These are phyloP conservation scores for Scortum barcoo DNA, from an alignment of 2,113 vertebrate genomes.

Conservation along the genomic window DNA sequence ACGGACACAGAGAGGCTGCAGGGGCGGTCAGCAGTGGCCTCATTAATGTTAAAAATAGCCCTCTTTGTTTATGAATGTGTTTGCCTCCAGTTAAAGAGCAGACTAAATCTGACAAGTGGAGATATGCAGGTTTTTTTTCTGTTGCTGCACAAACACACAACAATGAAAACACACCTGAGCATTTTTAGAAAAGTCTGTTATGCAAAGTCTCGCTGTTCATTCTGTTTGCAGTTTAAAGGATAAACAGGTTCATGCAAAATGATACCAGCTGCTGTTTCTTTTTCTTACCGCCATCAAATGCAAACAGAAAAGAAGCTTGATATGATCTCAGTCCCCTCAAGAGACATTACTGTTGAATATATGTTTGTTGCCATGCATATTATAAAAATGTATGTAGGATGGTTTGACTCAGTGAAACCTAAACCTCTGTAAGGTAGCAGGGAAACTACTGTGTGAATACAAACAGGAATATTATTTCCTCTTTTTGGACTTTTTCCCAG, in stretches of 20 bases:
- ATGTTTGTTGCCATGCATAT: conserved; percentile 20
- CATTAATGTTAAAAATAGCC: conserved; percentile 32
- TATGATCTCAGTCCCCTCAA: background rate
- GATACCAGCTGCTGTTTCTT: conserved; percentile 9
- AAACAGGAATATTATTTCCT: conserved; percentile 63
- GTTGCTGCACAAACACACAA: conserved; percentile 18
- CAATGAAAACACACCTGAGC: conserved; percentile 18
- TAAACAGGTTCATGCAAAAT: conserved; percentile 49
- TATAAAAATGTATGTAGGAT: conserved; percentile 3
- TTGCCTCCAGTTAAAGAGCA: background rate
- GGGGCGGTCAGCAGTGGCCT: background rate
- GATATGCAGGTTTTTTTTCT: background rate
- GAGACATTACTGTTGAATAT: background rate
- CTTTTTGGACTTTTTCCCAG: conserved; percentile 72
- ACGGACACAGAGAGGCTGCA: conserved; percentile 9
- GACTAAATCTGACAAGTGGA: background rate
- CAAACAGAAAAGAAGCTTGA: background rate
- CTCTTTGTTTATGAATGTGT: conserved; percentile 33
- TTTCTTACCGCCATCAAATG: background rate
- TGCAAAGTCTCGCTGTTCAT: conserved; percentile 15
- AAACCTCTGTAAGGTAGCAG: background rate
- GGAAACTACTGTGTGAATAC: conserved; percentile 53
- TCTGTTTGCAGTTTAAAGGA: conserved; percentile 9
- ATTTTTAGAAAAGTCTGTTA: conserved; percentile 31
- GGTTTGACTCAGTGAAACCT: background rate